Evolutionary conservation across 2,888 invertebrate genomes (phyloP), one percentile per base, ranked within the genome.

Genomic region (Anthophora plumipes): DNA sequence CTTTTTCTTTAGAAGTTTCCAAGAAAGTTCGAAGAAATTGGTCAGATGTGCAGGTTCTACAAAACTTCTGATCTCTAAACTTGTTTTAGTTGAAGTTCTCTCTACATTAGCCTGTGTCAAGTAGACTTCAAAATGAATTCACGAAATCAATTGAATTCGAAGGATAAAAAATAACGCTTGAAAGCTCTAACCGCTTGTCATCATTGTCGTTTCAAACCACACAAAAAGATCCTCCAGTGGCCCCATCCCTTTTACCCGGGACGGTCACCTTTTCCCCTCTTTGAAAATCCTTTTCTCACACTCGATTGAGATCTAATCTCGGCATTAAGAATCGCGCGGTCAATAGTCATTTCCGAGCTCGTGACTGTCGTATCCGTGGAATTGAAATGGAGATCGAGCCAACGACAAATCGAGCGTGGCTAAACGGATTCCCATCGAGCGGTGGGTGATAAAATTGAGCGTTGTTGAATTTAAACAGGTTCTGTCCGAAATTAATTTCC

Each of bases 231-330:
- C 31, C 31, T 31, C 31, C 1, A 31, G 31, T 4, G 4, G 31
- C n/a, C n/a, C n/a, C 12, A 2, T 37, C 0, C n/a, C n/a, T 12
- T 11, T n/a, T 11, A 12, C 60, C n/a, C 4, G 22, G 25, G 41
- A 46, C 12, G 66, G 39, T 25, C 31, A 9, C 39, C n/a, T 12
- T 25, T 9, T 22, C 11, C 25, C 37, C 6, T 17, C 12, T 31
- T 31, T 14, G 9, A 14, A 37, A 20, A 12, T 8, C 31, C 52
- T 69, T 75, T 50, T 67, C 71, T 70, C 71, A 75, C 75, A 46
- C 60, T 82, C 81, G 81, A 81, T 80, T 76, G 66, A 68, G 63
- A 76, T 71, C 76, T 82, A 82, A 82, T 82, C 80, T 71, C 54
- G 46, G 39, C 52, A 76, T 80, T 80, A 80, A 80, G 76, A 31